phyloP scores from a whole-genome alignment of 2,888 invertebrate species.

The Thymelicus sylvestris region DNA sequence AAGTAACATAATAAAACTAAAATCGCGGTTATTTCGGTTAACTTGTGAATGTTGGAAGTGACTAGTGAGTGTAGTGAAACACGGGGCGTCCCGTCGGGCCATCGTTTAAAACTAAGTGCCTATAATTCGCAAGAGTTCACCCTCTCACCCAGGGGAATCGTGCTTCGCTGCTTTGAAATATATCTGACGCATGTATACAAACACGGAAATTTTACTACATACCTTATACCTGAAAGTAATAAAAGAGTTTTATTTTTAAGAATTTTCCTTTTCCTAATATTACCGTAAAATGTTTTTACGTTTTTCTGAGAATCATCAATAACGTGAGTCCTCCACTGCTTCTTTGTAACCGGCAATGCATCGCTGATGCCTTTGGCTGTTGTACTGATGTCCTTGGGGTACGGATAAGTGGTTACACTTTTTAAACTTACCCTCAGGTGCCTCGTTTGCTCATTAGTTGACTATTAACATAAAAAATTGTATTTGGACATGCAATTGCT shows the following conservation, averaged over 20 bases:
- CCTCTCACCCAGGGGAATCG: constrained; percentile 71
- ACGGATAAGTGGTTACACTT: no score
- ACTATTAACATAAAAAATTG: no score
- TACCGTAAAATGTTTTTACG: no score
- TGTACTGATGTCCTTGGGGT: no score
- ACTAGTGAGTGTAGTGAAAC: constrained; percentile 66
- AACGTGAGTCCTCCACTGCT: no score
- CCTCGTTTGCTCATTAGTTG: no score
- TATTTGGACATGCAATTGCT: no score
- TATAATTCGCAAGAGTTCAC: constrained; percentile 79
- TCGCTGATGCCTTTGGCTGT: no score
- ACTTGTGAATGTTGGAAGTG: constrained; percentile 51
- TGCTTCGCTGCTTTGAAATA: constrained; percentile 68
- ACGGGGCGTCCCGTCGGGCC: constrained; percentile 64
- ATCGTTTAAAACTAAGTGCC: constrained; percentile 80
- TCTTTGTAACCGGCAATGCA: no score
- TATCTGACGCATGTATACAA: constrained; percentile 56
- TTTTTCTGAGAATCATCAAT: no score
- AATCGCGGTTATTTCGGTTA: constrained; percentile 40
- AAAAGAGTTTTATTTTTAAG: background rate
- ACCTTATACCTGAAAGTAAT: constrained; percentile 19
- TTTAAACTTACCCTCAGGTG: no score
- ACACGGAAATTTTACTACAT: constrained; percentile 36
- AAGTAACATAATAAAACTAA: background rate
- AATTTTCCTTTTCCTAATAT: no score